phyloP scores from a whole-genome alignment of 2,113 vertebrate species.

The Taxidea taxus region DNA sequence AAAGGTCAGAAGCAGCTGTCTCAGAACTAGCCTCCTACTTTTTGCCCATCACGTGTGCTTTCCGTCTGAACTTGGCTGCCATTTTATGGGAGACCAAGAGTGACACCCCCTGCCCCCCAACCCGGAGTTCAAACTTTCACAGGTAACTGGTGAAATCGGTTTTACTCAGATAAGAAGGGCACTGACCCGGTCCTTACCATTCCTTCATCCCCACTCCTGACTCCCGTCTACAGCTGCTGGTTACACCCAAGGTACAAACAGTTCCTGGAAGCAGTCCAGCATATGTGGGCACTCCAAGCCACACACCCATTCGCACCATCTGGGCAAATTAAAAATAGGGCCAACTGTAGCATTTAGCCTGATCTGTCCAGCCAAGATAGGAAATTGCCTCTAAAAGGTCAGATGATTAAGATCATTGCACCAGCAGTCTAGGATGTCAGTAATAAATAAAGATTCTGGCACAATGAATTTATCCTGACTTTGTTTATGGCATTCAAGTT shows the following conservation, averaged over 20 bases:
- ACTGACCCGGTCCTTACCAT: not conserved
- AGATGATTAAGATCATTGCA: slow-evolving; percentile 44
- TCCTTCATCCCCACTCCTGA: not conserved
- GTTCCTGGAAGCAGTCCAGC: slow-evolving; percentile 50
- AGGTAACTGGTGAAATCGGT: not conserved
- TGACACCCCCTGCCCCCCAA: not conserved
- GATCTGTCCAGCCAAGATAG: slow-evolving; percentile 27
- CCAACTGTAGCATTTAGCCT: slow-evolving; percentile 27
- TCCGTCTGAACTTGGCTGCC: not conserved
- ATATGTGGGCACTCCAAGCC: not conserved
- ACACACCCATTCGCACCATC: slow-evolving; percentile 53
- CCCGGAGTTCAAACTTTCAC: not conserved
- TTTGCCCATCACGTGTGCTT: not conserved
- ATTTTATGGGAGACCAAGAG: not conserved
- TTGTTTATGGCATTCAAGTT: not conserved
- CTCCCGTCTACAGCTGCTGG: not conserved
- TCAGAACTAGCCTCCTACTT: not conserved
- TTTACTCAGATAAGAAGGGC: not conserved
- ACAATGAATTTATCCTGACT: not conserved
- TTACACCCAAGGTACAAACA: slow-evolving; percentile 48
- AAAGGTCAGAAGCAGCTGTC: not conserved
- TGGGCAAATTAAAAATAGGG: slow-evolving; percentile 66
- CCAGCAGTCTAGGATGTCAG: not conserved
- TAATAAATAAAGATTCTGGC: not conserved
- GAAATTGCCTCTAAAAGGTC: slow-evolving; percentile 62